Base-by-base conservation (phyloP, 2,797 vertebrate genomes). In the Siniperca undulata region DNA sequence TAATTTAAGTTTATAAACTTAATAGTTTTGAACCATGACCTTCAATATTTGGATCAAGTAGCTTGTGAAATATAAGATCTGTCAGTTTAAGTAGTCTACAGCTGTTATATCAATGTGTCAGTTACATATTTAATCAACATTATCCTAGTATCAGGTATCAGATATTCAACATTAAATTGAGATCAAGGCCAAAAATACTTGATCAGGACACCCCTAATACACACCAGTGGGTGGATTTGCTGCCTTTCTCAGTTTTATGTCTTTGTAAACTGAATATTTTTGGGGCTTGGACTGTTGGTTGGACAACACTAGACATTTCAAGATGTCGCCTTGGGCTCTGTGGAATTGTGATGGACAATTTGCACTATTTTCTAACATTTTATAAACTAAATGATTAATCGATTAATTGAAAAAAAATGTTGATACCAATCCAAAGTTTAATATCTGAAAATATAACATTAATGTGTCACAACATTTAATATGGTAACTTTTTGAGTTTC, bases 11-110 rank as follows among this genome's bases (percentile, higher is more conserved):
- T 77, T 22, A 34, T 17, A 52, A 24, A 34, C 11, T 52, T 71
- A 27, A 27, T 72, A 60, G 27, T 53, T 71, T n/a, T 76, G 34
- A 66, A 40, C 34, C 24, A 22, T 36, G 19, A 50, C 40, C 9
- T 81, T 19, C 44, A 66, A 60, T 62, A 36, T 81, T 76, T 66
- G 60, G 34, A 70, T 65, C 24, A 59, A 65, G 67, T 40, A 52
- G n/a, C 67, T 70, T 30, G 24, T 68, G 9, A 61, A 76, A 70
- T 60, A 59, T 24, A 82, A 46, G 38, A 3, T 66, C 4, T 56
- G n/a, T 34, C 22, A 46, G 56, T 61, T 68, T 67, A 50, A 58
- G 24, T 52, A 59, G 24, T 24, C 5, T 19, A 7, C 44, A 48
- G 42, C 64, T 46, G 40, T 48, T 30, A 30, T 20, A 50, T 20